These are phyloP conservation scores for Xiphophorus couchianus DNA, from an alignment of 2,113 vertebrate species.

Conservation along the genomic window DNA sequence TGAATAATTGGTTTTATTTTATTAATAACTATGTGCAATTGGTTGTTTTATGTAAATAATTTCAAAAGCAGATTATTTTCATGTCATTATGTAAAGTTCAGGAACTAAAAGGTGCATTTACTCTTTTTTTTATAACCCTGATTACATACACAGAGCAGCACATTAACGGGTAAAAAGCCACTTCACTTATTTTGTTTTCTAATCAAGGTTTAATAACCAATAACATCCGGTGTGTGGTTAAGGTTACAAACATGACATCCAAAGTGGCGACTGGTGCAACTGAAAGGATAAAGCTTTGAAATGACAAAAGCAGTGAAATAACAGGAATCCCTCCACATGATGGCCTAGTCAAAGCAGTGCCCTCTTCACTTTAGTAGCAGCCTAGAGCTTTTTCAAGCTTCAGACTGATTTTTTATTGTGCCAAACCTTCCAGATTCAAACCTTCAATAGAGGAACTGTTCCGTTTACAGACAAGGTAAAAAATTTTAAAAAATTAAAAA, in stretches of 20 bases:
- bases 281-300: not conserved
- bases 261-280: not conserved
- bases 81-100: not conserved
- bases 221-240: not conserved
- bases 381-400: not conserved
- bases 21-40: no score
- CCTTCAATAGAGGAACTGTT: not conserved
- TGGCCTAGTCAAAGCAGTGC: slow-evolving; percentile 5
- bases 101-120: not conserved
- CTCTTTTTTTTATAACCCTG: not conserved
- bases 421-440: slow-evolving; percentile 4
- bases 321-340: not conserved
- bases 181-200: not conserved
- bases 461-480: not conserved
- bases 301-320: slow-evolving; percentile 9
- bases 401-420: not conserved
- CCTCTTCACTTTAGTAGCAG: not conserved
- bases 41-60: not conserved
- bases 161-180: not conserved
- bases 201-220: slow-evolving; percentile 16
- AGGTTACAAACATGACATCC: not conserved
- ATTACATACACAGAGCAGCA: not conserved
- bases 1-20: not conserved
- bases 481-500: no score
- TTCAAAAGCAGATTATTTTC: not conserved